Evolutionary conservation across 2,888 invertebrate species (phyloP).

Genomic region (Pemphredon lugubris): DNA sequence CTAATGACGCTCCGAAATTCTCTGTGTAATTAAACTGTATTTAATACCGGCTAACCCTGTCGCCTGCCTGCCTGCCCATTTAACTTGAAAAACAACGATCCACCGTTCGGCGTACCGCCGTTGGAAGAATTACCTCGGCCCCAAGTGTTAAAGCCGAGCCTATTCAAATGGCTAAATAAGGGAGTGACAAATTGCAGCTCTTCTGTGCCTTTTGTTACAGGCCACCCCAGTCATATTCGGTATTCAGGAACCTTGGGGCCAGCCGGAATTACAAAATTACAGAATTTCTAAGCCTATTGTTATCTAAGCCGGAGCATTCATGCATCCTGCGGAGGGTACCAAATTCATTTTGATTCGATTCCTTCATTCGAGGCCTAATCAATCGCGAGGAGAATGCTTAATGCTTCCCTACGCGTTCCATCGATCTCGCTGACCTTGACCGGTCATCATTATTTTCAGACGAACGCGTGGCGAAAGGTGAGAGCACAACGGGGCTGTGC

Average conservation of each 20-base stretch:
- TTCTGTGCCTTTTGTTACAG: constrained; percentile 63
- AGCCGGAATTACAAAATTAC: constrained; percentile 26
- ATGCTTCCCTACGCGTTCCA: not conserved
- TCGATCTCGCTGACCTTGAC: not conserved
- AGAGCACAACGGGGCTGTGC: constrained; percentile 83
- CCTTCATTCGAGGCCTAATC: not conserved
- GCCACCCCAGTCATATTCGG: constrained; percentile 24
- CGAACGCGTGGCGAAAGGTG: constrained; percentile 85
- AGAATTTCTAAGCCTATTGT: constrained; percentile 47
- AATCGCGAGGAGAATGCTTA: not conserved
- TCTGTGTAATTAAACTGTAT: not conserved
- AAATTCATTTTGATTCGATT: not conserved
- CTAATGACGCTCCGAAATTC: too few species aligned
- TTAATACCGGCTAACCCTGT: not conserved
- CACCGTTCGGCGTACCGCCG: not conserved
- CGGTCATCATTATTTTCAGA: constrained; percentile 73
- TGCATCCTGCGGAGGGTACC: not conserved
- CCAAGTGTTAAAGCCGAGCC: constrained; percentile 33
- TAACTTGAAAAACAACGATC: not conserved
- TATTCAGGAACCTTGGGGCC: constrained; percentile 17
- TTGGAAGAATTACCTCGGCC: constrained; percentile 28
- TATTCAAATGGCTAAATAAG: constrained; percentile 51
- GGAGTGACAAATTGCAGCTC: constrained; percentile 62
- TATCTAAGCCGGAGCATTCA: not conserved
- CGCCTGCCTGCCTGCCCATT: too few species aligned